Percentiles rank a stretch among this genome's conserved stretches.
These are phyloP conservation scores for Nymphalis c-album DNA, from an alignment of 2,888 invertebrate genomes.

Conservation along the genomic window DNA sequence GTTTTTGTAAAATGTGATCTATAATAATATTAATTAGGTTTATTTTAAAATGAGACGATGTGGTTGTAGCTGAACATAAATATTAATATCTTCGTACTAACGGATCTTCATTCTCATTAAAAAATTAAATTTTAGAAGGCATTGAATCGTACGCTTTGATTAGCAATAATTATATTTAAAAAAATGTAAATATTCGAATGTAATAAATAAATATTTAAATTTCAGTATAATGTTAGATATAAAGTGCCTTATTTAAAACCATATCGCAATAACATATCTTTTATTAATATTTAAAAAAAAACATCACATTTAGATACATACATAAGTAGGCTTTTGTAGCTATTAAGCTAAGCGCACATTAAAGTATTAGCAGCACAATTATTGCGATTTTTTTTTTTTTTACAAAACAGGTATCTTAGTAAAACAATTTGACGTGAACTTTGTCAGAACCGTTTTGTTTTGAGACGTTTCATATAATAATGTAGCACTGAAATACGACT, in stretches of 20 bases:
- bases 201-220: conserved; percentile 8
- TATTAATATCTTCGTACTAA: conserved; percentile 16
- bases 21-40: conserved; percentile 57
- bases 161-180: conserved; percentile 27
- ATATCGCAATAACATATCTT: conserved; percentile 5
- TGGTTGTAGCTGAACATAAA: conserved; percentile 11
- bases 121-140: conserved; percentile 38
- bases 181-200: conserved; percentile 14
- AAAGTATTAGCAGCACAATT: conserved; percentile 1
- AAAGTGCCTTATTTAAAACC: conserved; percentile 3
- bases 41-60: conserved; percentile 39
- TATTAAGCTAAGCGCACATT: conserved; percentile 5
- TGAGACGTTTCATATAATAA: too few relatives aligned
- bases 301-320: conserved; percentile 4
- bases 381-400: neutral
- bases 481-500: too few relatives aligned
- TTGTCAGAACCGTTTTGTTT: too few relatives aligned
- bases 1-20: conserved; percentile 69
- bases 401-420: neutral
- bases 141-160: conserved; percentile 31
- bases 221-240: neutral
- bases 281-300: neutral
- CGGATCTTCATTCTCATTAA: conserved; percentile 16
- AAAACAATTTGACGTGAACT: too few relatives aligned
- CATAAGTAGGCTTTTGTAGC: neutral